Evolutionary conservation across 1,140 invertebrate genomes (phyloP).

Genomic region (Macrosteles quadrilineatus): DNA sequence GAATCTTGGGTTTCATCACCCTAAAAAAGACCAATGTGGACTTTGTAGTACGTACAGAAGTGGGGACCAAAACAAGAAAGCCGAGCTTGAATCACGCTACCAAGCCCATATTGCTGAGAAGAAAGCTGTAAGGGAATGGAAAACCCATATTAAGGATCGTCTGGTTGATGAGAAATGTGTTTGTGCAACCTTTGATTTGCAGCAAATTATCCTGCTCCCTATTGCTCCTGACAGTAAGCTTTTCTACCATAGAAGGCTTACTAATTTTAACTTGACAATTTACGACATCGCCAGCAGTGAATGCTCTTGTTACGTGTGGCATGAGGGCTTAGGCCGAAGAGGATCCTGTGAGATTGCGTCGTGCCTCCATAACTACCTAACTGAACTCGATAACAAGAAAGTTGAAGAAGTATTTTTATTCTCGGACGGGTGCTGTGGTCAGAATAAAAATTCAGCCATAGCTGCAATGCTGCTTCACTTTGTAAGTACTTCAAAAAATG

Average conservation of each 20-base stretch:
- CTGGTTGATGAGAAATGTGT: neutral
- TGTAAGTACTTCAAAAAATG: constrained; percentile 8
- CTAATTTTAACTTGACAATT: constrained; percentile 24
- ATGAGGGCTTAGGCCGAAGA: constrained; percentile 13
- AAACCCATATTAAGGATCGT: neutral
- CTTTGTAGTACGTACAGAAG: constrained; percentile 23
- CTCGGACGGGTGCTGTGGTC: constrained; percentile 8
- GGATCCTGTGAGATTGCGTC: constrained; percentile 18
- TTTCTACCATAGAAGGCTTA: constrained; percentile 15
- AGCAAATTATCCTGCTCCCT: constrained; percentile 20
- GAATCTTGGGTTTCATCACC: constrained; percentile 18
- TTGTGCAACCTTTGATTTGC: constrained; percentile 1
- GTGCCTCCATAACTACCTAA: neutral
- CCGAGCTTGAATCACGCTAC: constrained; percentile 7
- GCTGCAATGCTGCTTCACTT: constrained; percentile 23
- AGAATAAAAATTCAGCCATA: constrained; percentile 20
- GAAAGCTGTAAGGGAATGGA: neutral
- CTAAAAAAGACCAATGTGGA: constrained; percentile 27
- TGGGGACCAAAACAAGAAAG: constrained; percentile 7
- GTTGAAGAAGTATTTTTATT: constrained; percentile 5
- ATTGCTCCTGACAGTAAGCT: constrained; percentile 17
- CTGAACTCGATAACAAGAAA: neutral
- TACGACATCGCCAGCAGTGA: constrained; percentile 9
- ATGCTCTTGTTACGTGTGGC: constrained; percentile 26
- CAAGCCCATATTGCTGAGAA: constrained; percentile 6